phyloP scores from a whole-genome alignment of 2,888 invertebrate species.

The Diaprepes abbreviatus region DNA sequence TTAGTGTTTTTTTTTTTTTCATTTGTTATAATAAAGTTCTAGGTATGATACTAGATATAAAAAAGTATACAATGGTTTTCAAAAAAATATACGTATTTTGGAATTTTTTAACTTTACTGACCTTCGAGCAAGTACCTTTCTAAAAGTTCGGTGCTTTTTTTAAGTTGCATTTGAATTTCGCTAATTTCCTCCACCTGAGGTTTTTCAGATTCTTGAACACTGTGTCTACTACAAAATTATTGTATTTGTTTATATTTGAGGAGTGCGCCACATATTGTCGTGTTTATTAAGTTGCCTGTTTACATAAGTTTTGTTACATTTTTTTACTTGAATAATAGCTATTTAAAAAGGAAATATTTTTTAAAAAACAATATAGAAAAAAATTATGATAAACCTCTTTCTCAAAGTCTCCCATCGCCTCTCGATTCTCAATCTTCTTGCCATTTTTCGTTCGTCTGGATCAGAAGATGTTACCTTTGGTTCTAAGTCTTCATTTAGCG shows the following conservation, averaged over 20 bases:
- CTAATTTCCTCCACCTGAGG: slow-evolving; percentile 1
- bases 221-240: slow-evolving; percentile 11
- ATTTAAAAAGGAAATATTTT: too few species aligned
- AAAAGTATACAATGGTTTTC: too few species aligned
- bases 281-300: neutral
- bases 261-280: neutral
- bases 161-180: slow-evolving; percentile 75
- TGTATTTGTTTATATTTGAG: neutral
- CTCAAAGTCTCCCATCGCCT: slow-evolving; percentile 74
- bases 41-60: too few species aligned
- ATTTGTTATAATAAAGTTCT: too few species aligned
- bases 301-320: neutral
- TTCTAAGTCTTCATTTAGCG: slow-evolving; percentile 35
- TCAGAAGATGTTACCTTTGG: slow-evolving; percentile 72
- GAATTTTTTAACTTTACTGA: too few species aligned
- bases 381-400: slow-evolving; percentile 64
- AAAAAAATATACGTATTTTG: too few species aligned
- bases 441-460: slow-evolving; percentile 79
- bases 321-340: too few species aligned
- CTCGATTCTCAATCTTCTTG: slow-evolving; percentile 77
- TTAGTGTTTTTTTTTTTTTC: too few species aligned
- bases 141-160: slow-evolving; percentile 75
- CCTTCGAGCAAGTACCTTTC: slow-evolving; percentile 76
- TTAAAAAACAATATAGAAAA: neutral
- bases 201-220: slow-evolving; percentile 3